Percentiles rank a stretch among this genome's conserved stretches.
Conservation (phyloP, 2,888 invertebrate genomes). For the Euplexia lucipara region DNA sequence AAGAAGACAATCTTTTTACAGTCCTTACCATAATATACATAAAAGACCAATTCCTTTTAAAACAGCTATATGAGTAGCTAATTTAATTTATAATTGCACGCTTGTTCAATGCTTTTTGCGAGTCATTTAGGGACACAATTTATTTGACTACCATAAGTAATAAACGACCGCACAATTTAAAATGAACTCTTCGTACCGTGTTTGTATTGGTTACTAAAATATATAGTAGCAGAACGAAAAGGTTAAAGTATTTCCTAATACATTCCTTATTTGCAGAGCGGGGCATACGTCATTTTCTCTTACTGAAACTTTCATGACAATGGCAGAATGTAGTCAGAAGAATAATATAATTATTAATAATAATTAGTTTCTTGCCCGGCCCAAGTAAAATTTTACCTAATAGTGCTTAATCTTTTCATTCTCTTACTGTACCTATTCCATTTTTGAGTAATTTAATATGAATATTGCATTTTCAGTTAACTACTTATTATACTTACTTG, state of each 20-base stretch:
- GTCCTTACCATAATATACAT: not conserved
- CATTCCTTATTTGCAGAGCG: conserved; percentile 24
- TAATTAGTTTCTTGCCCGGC: not conserved
- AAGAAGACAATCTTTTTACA: conserved; percentile 15
- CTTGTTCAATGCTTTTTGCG: not conserved
- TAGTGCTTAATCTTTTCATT: conserved; percentile 21
- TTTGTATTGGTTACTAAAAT: conserved; percentile 1
- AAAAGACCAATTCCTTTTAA: not conserved
- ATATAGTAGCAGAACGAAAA: conserved; percentile 21
- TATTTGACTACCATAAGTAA: conserved; percentile 8
- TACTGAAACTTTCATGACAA: not conserved
- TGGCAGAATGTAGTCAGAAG: conserved; percentile 3
- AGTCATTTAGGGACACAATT: not conserved
- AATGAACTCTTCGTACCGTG: not conserved
- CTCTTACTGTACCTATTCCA: conserved; percentile 20
- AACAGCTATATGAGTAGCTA: not conserved
- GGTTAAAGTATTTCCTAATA: conserved; percentile 21
- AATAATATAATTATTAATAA: no score
- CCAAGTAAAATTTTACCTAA: not conserved
- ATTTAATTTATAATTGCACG: not conserved
- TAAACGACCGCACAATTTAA: conserved; percentile 3
- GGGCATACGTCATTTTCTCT: not conserved
- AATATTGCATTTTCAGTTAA: conserved; percentile 5
- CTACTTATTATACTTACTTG: not conserved
- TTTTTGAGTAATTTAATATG: not conserved